Conservation (phyloP, 2,113 vertebrate genomes). For the Stercorarius parasiticus region DNA sequence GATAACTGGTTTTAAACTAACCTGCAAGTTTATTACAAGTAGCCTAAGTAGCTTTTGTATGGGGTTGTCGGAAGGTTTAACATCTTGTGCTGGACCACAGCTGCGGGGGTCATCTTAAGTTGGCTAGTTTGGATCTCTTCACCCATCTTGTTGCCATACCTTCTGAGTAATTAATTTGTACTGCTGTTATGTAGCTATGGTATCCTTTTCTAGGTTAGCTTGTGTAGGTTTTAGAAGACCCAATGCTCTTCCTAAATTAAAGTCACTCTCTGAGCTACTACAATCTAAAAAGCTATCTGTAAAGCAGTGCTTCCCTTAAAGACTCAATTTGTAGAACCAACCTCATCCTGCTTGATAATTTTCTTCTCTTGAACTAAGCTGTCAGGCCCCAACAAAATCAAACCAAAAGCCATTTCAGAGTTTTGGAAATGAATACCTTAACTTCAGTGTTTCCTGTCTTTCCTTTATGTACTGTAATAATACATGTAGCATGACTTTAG, state of each 20-base stretch:
- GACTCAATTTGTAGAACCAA: background rate
- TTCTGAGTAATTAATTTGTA: background rate
- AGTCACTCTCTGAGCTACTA: background rate
- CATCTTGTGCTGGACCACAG: background rate
- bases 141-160: background rate
- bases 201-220: background rate
- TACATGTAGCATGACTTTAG: rapidly evolving
- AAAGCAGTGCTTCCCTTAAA: background rate
- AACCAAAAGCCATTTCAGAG: background rate
- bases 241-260: background rate
- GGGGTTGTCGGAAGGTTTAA: background rate
- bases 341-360: background rate
- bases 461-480: background rate
- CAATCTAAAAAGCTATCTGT: background rate
- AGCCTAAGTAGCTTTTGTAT: background rate
- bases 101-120: background rate
- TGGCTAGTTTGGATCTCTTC: background rate
- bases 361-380: background rate
- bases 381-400: background rate
- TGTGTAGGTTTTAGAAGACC: background rate
- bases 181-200: background rate
- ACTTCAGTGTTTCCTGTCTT: background rate
- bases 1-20: background rate
- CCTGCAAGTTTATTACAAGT: background rate
- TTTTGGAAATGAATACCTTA: background rate